Conservation (phyloP, 2,797 vertebrate species). For the Semaprochilodus insignis region DNA sequence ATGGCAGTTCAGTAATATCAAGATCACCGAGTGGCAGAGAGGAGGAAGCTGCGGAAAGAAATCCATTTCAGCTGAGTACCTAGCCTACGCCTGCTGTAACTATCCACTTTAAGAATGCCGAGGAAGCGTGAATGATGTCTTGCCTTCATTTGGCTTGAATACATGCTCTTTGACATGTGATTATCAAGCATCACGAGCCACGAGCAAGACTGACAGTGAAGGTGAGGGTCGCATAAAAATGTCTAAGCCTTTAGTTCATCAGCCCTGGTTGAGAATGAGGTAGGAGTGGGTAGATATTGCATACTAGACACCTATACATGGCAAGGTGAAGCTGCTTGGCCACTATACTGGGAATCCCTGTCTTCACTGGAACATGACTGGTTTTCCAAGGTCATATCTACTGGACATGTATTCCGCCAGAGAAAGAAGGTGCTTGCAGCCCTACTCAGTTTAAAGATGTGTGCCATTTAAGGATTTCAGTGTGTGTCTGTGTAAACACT, state of each 20-base stretch:
- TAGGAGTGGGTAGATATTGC: no score
- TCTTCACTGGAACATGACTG: no score
- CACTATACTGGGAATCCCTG: no score
- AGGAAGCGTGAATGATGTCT: neutral
- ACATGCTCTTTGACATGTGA: neutral
- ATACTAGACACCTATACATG: no score
- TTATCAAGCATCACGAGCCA: neutral
- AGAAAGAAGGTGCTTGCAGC: no score
- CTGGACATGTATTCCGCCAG: no score
- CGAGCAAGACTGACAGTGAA: neutral
- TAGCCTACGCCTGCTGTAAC: neutral
- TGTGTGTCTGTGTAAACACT: no score
- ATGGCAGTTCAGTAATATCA: neutral
- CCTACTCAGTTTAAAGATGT: no score
- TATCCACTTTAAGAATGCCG: neutral
- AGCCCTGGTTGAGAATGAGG: neutral
- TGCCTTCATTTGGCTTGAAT: neutral
- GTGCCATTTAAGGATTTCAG: no score
- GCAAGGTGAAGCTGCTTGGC: no score
- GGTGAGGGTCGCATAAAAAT: neutral
- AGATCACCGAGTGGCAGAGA: neutral
- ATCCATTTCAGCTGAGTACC: neutral
- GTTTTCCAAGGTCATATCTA: no score
- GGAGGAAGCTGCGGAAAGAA: slow-evolving; percentile 5
- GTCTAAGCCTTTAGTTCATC: neutral